phyloP scores from a whole-genome alignment of 2,888 invertebrate species.

The Dicyrtoma fusca region DNA sequence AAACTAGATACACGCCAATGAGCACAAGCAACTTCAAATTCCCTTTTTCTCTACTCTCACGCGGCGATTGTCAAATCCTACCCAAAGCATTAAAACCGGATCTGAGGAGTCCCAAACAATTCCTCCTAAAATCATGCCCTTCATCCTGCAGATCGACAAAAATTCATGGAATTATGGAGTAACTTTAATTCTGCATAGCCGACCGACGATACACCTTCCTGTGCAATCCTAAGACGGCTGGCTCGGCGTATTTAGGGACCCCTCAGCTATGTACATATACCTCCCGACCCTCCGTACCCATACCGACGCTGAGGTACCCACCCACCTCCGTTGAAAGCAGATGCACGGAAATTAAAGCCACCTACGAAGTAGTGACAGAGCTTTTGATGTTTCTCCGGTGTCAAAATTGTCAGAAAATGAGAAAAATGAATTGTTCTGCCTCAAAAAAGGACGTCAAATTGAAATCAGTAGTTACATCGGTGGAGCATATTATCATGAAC shows the following conservation, averaged over 20 bases:
- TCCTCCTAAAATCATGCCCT: not conserved
- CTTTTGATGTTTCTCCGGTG: not conserved
- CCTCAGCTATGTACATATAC: too few species aligned
- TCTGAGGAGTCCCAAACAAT: not conserved
- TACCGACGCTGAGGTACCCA: too few species aligned
- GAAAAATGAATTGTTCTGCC: constrained; percentile 8
- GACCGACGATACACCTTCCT: too few species aligned
- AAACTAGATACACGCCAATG: constrained; percentile 12
- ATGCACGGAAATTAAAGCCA: too few species aligned
- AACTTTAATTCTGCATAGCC: too few species aligned
- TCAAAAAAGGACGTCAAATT: constrained; percentile 18
- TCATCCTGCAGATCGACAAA: not conserved
- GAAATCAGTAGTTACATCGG: constrained; percentile 43
- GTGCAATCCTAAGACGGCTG: too few species aligned
- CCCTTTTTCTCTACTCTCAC: constrained; percentile 4
- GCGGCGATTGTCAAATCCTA: not conserved
- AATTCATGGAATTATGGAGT: too few species aligned
- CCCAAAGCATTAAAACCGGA: too few species aligned
- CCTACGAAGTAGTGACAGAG: not conserved
- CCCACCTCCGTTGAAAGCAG: too few species aligned
- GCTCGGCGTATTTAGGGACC: too few species aligned
- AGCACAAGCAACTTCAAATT: constrained; percentile 18
- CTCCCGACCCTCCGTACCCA: too few species aligned
- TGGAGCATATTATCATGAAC: constrained; percentile 47
- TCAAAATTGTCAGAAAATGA: not conserved